Conservation (phyloP, 2,797 vertebrate genomes). For the Sebastes reedi region DNA sequence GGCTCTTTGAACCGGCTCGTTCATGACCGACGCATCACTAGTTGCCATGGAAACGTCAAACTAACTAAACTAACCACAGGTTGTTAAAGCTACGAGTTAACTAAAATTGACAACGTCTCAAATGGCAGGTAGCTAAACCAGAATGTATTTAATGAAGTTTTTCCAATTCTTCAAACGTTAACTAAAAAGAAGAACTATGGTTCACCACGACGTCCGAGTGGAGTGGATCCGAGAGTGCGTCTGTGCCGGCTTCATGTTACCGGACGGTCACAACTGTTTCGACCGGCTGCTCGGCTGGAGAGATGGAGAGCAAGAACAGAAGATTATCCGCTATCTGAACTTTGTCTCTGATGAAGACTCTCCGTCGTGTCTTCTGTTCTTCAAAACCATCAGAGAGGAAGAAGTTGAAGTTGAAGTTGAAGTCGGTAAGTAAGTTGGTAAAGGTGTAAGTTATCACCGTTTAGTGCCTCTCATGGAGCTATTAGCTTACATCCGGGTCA, state of each 20-base stretch:
- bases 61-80: neutral
- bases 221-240: constrained; percentile 87
- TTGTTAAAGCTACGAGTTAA: neutral
- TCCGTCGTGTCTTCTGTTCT: constrained; percentile 79
- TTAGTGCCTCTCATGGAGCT: neutral
- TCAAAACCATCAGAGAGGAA: constrained; percentile 75
- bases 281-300: constrained; percentile 85
- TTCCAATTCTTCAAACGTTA: neutral
- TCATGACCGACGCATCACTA: no score
- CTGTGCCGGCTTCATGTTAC: constrained; percentile 73
- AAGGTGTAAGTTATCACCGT: neutral
- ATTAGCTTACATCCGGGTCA: neutral
- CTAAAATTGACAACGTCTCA: neutral
- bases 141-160: neutral
- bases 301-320: constrained; percentile 77
- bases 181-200: constrained; percentile 60
- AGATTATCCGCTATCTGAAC: constrained; percentile 82
- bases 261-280: constrained; percentile 70
- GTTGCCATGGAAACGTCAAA: constrained; percentile 12
- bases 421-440: constrained; percentile 80
- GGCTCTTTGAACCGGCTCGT: no score
- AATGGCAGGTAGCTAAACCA: neutral
- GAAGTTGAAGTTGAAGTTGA: constrained; percentile 75
- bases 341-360: constrained; percentile 59
- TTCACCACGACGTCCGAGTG: constrained; percentile 85